A percentile compares a stretch with the other conserved stretches of the same genome.
These are phyloP conservation scores for Colletes collaris DNA, from an alignment of 2,888 invertebrate genomes.

Conservation along the genomic window DNA sequence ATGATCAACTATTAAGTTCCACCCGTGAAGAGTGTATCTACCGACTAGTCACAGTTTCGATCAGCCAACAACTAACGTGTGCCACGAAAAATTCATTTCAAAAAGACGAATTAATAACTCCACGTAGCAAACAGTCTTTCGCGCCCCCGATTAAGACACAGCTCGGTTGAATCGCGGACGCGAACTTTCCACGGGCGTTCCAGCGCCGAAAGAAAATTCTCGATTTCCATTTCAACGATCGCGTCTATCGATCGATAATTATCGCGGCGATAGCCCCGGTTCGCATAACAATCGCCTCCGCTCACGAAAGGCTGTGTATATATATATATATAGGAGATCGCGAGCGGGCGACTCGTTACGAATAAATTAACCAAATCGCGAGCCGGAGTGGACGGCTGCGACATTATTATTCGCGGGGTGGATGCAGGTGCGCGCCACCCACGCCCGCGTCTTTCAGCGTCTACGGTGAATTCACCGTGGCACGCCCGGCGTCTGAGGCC, in stretches of 20 bases:
- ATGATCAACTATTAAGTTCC: no score
- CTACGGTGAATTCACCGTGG: conserved; percentile 18
- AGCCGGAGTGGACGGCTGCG: conserved; percentile 30
- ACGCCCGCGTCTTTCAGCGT: conserved; percentile 26
- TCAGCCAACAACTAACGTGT: no score
- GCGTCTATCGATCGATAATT: conserved; percentile 39
- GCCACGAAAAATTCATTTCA: no score
- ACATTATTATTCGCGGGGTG: conserved; percentile 48
- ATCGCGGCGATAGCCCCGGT: conserved; percentile 18
- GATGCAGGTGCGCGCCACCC: conserved; percentile 21
- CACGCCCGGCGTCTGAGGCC: conserved; percentile 27
- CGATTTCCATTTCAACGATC: conserved; percentile 31
- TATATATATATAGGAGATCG: background rate
- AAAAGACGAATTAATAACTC: no score
- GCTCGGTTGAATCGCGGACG: background rate
- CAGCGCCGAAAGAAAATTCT: background rate
- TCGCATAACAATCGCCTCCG: conserved; percentile 29
- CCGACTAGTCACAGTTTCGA: no score
- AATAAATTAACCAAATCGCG: conserved; percentile 61
- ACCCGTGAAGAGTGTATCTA: no score
- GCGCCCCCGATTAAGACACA: background rate
- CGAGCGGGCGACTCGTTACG: conserved; percentile 49
- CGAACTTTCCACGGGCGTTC: background rate
- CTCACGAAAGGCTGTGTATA: conserved; percentile 25
- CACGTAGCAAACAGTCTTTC: background rate